A percentile compares a stretch with the other conserved stretches of the same genome.
These are phyloP conservation scores for Lasioglossum marginatum DNA, from an alignment of 2,888 invertebrate genomes.

Conservation along the genomic window DNA sequence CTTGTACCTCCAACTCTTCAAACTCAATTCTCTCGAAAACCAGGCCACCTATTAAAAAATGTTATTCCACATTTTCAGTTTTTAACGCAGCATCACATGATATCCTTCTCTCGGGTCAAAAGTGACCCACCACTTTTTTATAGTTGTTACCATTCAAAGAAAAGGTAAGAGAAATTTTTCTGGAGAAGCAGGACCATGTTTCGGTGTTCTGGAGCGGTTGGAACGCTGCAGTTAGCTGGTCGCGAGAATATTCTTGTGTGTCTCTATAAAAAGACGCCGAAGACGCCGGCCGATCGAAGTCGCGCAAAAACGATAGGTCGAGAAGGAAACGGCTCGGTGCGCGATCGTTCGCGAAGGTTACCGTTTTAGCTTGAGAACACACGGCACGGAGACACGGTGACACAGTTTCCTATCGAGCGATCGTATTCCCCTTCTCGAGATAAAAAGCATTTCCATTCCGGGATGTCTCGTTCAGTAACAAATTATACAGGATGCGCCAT, in stretches of 20 bases:
- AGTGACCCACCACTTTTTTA: neutral
- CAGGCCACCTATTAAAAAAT: neutral
- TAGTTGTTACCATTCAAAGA: too few relatives aligned
- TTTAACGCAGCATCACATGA: neutral
- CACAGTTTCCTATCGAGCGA: slow-evolving; percentile 4
- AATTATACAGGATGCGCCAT: slow-evolving; percentile 11
- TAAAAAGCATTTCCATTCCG: slow-evolving; percentile 14
- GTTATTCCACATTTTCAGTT: neutral
- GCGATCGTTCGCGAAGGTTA: slow-evolving; percentile 11
- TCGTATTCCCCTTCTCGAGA: neutral
- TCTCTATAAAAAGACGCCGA: neutral
- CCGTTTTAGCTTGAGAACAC: slow-evolving; percentile 3
- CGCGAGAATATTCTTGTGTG: neutral
- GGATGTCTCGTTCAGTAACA: slow-evolving; percentile 12
- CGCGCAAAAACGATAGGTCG: neutral
- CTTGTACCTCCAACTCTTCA: neutral
- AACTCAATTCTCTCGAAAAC: neutral
- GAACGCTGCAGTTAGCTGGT: neutral
- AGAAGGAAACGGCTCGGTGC: neutral
- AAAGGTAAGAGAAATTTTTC: neutral
- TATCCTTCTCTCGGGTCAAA: neutral
- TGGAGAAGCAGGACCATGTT: neutral
- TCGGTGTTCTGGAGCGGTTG: neutral
- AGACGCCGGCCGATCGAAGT: neutral
- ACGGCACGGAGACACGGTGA: neutral